Percentiles rank a stretch among this genome's conserved stretches.
Evolutionary conservation across 2,113 vertebrate genomes (phyloP).

Genomic region (Caranx ignobilis): DNA sequence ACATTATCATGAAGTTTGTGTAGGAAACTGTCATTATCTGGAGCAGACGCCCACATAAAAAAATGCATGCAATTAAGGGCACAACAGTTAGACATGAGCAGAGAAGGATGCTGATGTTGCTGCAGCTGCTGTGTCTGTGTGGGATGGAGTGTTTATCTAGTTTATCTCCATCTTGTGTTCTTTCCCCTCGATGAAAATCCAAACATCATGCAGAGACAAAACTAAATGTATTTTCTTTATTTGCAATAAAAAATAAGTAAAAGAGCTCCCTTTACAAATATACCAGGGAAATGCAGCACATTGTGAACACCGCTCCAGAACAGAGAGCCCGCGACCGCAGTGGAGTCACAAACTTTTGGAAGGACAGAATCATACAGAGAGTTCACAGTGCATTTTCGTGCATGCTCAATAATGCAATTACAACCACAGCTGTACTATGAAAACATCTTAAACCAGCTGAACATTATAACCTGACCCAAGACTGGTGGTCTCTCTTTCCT

Average conservation of each 20-base stretch:
- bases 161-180: not conserved
- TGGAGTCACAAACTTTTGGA: conserved; percentile 58
- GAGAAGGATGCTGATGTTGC: not conserved
- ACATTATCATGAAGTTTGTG: not conserved
- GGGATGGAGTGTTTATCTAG: not conserved
- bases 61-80: not conserved
- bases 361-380: conserved; percentile 56
- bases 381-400: conserved; percentile 19
- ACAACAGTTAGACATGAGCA: not conserved
- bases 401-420: conserved; percentile 17
- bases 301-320: conserved; percentile 38
- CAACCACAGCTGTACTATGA: not conserved
- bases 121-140: not conserved
- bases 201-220: not conserved
- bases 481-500: not conserved
- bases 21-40: not conserved
- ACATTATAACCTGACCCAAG: not conserved
- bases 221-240: conserved; percentile 64
- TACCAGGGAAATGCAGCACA: conserved; percentile 69
- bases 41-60: not conserved
- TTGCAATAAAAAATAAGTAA: conserved; percentile 79
- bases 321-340: conserved; percentile 29
- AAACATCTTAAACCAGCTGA: not conserved
- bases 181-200: not conserved
- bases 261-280: conserved; percentile 77